Base-by-base conservation (phyloP, 2,888 invertebrate genomes). In the Thymelicus sylvestris region DNA sequence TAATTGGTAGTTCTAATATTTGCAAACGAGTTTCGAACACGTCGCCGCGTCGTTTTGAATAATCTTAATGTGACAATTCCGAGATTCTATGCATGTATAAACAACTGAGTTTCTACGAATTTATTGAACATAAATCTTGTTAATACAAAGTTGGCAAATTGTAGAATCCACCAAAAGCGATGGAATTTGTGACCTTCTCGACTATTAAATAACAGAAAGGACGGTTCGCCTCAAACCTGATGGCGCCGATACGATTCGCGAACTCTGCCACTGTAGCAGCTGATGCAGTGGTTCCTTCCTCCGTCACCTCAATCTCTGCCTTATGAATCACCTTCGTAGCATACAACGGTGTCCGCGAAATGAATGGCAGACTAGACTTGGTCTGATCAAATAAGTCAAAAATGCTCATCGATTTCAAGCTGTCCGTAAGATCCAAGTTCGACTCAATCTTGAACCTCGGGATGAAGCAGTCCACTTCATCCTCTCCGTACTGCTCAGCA, bases 301-400 rank as follows among this genome's bases (percentile, higher is more conserved):
- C 97, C 13, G 95, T 95, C 0, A 97, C 96, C 78, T 96, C 96
- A 75, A 97, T 96, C 77, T 95, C 95, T 2, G 97, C 96, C 81
- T 96, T 96, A 80, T 97, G 97, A 5, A 96, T 88, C 0, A 96
- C 86, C 69, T 94, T 91, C 0, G 95, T 94, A 0, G 97, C 92
- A 82, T 89, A 94, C 70, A 95, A 80, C 4, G 94, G 89, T 8
- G 90, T 86, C 0, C 89, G 83, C 7, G 94, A 91, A 77, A 97
- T 94, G 12, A 88, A 83, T 0, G 94, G 88, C 57, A 93, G 76
- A 8, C 77, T 77, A 1, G 91, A 86, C 15, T 60, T 76, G 0
- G 39, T 67, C 0, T 86, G 77, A 77, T 95, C 92, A 83, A 97
- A 97, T 4, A 96, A 79, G 75, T 96, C 95, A 4, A 76, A 76